These are phyloP conservation scores for Hyaena hyaena DNA, from an alignment of 2,113 vertebrate genomes.

Conservation along the genomic window DNA sequence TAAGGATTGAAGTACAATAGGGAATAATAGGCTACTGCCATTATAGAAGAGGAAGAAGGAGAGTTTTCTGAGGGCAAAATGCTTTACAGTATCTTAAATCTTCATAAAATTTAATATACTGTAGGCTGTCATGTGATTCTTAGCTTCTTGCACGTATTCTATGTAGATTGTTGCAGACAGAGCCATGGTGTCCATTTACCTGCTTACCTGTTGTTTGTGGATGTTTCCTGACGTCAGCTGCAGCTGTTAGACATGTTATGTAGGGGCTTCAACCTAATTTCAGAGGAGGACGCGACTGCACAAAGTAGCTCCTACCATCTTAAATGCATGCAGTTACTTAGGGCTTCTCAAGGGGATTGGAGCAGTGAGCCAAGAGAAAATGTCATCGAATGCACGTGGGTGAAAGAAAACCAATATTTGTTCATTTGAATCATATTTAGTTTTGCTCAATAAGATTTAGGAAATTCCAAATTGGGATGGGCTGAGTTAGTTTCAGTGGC, in stretches of 20 bases:
- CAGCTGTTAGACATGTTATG: not conserved
- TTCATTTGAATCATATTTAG: not conserved
- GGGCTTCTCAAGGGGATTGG: not conserved
- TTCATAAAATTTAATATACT: not conserved
- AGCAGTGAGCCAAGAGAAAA: not conserved
- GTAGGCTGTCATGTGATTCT: not conserved
- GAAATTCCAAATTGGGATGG: not conserved
- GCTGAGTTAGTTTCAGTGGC: conserved; percentile 8
- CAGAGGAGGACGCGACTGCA: not conserved
- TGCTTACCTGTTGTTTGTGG: not conserved
- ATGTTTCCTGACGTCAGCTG: not conserved
- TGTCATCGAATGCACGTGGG: not conserved
- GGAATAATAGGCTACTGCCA: not conserved
- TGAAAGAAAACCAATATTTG: conserved; percentile 9
- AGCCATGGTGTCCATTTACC: not conserved
- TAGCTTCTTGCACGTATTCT: not conserved
- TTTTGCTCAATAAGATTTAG: conserved; percentile 40
- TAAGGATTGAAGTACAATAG: not conserved
- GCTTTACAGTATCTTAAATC: not conserved
- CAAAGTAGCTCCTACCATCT: not conserved
- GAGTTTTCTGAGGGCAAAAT: not conserved
- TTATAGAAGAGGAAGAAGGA: not conserved
- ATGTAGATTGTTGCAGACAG: not conserved
- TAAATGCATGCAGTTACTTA: not conserved
- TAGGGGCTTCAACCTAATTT: not conserved